These are phyloP conservation scores for Zosterops borbonicus DNA, from an alignment of 2,113 vertebrate genomes.

Conservation along the genomic window DNA sequence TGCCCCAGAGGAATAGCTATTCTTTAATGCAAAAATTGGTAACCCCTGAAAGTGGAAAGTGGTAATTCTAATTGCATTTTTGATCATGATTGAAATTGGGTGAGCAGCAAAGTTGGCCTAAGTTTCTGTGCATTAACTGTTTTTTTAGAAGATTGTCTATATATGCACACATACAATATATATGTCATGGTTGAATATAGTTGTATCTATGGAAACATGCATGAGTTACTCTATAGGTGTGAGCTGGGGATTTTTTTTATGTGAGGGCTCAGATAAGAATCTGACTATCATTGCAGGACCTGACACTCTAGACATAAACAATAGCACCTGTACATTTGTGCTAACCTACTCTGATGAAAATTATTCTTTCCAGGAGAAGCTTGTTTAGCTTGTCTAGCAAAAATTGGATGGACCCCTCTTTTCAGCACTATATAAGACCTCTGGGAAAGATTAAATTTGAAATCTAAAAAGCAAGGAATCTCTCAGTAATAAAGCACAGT, in stretches of 20 bases:
- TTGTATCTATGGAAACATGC: background rate
- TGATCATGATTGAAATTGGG: background rate
- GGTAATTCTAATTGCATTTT: background rate
- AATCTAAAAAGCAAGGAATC: background rate
- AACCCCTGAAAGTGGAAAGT: background rate
- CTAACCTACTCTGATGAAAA: background rate
- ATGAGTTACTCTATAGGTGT: background rate
- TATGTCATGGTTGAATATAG: background rate
- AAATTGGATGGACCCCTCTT: background rate
- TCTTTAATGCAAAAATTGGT: background rate
- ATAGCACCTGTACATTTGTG: background rate
- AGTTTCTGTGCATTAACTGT: background rate
- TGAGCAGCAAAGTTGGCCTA: background rate
- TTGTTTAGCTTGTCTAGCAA: background rate
- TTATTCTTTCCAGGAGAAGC: background rate
- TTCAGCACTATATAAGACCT: background rate
- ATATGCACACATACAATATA: rapidly evolving
- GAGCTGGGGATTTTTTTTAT: background rate
- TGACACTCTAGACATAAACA: background rate
- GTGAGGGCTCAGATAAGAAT: background rate
- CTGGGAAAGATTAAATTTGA: background rate
- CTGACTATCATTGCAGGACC: background rate
- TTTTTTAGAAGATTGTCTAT: background rate
- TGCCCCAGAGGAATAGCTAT: background rate
- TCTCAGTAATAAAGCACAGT: background rate